Conservation (phyloP, 2,113 vertebrate species). For the Nansenia antarctica region DNA sequence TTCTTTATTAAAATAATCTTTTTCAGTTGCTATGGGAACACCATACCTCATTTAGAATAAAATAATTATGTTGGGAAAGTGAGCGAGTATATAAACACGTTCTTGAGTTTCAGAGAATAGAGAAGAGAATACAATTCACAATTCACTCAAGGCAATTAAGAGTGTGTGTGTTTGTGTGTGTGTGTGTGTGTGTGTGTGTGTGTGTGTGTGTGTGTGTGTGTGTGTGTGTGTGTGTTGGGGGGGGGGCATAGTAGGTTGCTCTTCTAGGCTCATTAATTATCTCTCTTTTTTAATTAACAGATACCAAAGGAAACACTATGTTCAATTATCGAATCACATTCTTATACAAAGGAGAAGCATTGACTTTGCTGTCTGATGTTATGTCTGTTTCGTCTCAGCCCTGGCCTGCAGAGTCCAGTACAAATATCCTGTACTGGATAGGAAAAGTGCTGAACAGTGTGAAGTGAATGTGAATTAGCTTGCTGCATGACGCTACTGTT, state of each 20-base stretch:
- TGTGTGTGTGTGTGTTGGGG: too few relatives aligned
- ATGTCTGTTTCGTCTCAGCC: neutral
- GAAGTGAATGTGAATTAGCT: neutral
- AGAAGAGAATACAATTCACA: neutral
- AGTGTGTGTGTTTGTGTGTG: neutral
- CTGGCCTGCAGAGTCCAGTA: neutral
- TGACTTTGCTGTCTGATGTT: neutral
- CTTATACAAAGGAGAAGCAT: neutral
- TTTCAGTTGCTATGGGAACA: constrained; percentile 2
- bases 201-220: neutral
- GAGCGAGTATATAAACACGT: neutral
- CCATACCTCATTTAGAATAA: neutral
- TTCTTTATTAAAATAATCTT: neutral
- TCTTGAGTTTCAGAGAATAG: neutral
- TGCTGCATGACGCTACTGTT: too few relatives aligned
- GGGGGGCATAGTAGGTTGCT: neutral
- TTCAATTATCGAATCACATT: neutral
- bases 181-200: neutral
- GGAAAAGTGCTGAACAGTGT: neutral
- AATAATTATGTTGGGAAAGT: neutral
- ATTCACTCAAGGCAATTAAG: neutral
- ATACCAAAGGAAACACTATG: neutral
- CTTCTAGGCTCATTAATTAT: neutral
- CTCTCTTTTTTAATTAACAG: neutral
- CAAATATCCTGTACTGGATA: neutral